A percentile compares a stretch with the other conserved stretches of the same genome.
Evolutionary conservation across 1,140 invertebrate species (phyloP).

Genomic region (Hypothenemus hampei): DNA sequence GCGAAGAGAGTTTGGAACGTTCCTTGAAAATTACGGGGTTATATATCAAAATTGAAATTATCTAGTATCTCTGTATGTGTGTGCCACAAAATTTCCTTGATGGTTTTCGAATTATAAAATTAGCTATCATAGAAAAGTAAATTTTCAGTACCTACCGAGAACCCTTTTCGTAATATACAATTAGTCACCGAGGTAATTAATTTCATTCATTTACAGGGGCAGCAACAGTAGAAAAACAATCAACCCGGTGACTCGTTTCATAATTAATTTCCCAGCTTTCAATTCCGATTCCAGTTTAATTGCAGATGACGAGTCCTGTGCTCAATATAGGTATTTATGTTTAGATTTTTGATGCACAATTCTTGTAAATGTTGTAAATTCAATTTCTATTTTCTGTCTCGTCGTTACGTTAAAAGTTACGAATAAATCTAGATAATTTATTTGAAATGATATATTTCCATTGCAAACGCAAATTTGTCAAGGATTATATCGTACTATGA

Average conservation of each 20-base stretch:
- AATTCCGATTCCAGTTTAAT: no score
- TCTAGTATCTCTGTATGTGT: slow-evolving; percentile 15
- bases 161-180: slow-evolving; percentile 7
- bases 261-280: slow-evolving; percentile 1
- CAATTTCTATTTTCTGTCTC: no score
- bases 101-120: slow-evolving; percentile 5
- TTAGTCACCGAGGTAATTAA: slow-evolving; percentile 6
- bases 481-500: neutral
- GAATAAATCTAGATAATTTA: no score
- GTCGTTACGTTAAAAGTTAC: no score
- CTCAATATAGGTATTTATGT: no score
- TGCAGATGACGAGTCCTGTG: no score
- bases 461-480: neutral
- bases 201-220: slow-evolving; percentile 8
- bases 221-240: slow-evolving; percentile 6
- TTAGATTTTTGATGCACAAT: no score
- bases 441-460: neutral
- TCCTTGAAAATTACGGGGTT: slow-evolving; percentile 23
- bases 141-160: no score
- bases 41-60: slow-evolving; percentile 25
- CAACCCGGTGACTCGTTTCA: neutral
- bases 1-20: slow-evolving; percentile 15
- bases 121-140: no score
- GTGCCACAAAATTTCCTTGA: slow-evolving; percentile 23
- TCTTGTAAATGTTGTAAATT: no score